Conservation (phyloP, 2,113 vertebrate species). For the Connochaetes taurinus region DNA sequence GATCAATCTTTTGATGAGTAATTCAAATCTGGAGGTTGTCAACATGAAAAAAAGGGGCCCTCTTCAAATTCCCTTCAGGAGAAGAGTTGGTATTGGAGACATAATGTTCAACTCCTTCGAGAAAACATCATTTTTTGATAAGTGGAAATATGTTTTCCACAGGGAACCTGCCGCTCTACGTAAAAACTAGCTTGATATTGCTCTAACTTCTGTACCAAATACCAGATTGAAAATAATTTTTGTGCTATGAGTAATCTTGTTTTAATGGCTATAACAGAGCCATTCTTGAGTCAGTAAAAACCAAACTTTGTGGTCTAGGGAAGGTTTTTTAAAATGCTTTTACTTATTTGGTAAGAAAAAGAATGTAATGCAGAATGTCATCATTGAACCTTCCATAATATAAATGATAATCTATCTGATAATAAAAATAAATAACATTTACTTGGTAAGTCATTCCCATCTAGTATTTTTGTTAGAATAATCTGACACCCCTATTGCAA, state of each 20-base stretch:
- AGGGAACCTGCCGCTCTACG: background rate
- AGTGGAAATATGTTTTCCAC: conserved; percentile 22
- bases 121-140: conserved; percentile 37
- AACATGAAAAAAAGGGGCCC: background rate
- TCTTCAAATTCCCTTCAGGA: background rate
- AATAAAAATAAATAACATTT: background rate
- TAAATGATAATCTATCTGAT: background rate
- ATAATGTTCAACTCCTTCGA: conserved; percentile 23
- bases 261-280: conserved; percentile 29
- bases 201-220: conserved; percentile 46
- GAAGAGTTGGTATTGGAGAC: background rate
- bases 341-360: background rate
- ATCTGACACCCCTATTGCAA: background rate
- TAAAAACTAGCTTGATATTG: conserved; percentile 41
- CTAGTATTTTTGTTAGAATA: background rate
- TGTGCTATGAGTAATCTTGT: conserved; percentile 33
- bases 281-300: background rate
- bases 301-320: background rate
- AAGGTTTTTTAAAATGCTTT: background rate
- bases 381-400: background rate
- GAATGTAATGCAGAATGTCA: background rate
- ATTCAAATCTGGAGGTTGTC: conserved; percentile 49
- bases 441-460: background rate
- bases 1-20: conserved; percentile 51
- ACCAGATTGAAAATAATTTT: conserved; percentile 44